A percentile compares a stretch with the other conserved stretches of the same genome.
Evolutionary conservation across 2,888 invertebrate genomes (phyloP).

Genomic region (Lamproptera curius): DNA sequence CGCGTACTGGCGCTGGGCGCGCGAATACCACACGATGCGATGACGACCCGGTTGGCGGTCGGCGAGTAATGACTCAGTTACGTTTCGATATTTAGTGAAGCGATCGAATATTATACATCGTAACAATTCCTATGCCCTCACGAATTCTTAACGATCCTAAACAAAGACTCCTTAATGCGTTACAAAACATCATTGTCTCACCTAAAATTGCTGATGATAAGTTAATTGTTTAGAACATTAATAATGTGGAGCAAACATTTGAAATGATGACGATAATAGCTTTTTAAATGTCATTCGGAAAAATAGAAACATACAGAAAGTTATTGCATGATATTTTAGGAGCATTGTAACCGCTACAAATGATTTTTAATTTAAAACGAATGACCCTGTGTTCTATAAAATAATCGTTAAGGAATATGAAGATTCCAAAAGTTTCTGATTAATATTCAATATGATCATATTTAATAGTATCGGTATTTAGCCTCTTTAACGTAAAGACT

Average conservation of each 20-base stretch:
- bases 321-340: too few relatives aligned
- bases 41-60: slow-evolving; percentile 23
- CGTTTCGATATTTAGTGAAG: slow-evolving; percentile 37
- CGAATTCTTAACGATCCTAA: neutral
- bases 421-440: too few relatives aligned
- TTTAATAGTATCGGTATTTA: too few relatives aligned
- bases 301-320: neutral
- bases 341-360: too few relatives aligned
- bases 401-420: too few relatives aligned
- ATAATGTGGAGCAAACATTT: neutral
- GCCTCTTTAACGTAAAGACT: too few relatives aligned
- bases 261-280: neutral
- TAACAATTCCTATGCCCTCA: neutral
- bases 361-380: too few relatives aligned
- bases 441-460: too few relatives aligned
- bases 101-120: slow-evolving; percentile 1
- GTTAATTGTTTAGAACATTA: neutral
- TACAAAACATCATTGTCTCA: neutral
- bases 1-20: slow-evolving; percentile 51
- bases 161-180: too few relatives aligned
- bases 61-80: slow-evolving; percentile 62
- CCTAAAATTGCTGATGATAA: neutral
- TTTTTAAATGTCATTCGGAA: neutral
- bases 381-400: too few relatives aligned
- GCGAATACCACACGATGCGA: slow-evolving; percentile 44